phyloP scores from a whole-genome alignment of 2,888 invertebrate genomes.

The Drepana falcataria region DNA sequence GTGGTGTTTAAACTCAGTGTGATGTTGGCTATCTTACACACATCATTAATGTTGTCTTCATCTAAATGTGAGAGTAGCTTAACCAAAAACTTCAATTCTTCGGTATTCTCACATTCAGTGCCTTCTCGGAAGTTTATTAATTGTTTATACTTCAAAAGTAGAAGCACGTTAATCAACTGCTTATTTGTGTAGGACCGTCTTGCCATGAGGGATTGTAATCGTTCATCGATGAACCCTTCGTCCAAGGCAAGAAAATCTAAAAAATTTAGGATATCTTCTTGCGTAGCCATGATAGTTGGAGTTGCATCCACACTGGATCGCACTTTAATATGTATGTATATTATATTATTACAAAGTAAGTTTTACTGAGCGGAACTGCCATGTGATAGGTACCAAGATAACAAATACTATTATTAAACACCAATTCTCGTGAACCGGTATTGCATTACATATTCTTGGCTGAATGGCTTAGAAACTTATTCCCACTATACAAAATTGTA shows the following conservation, averaged over 20 bases:
- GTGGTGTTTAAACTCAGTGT: constrained; percentile 45
- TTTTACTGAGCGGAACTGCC: too few species aligned
- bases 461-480: too few species aligned
- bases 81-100: constrained; percentile 49
- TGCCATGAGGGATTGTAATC: constrained; percentile 50
- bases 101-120: constrained; percentile 55
- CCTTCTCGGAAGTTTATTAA: constrained; percentile 57
- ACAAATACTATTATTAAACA: too few species aligned
- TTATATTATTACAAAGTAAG: too few species aligned
- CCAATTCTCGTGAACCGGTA: too few species aligned
- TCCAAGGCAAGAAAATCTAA: constrained; percentile 64
- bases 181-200: constrained; percentile 36
- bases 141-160: constrained; percentile 62
- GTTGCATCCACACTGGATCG: too few species aligned
- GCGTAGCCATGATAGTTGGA: constrained; percentile 17
- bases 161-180: constrained; percentile 46
- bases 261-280: constrained; percentile 45
- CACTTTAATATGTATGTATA: too few species aligned
- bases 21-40: constrained; percentile 49
- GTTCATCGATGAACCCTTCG: constrained; percentile 56
- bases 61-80: constrained; percentile 39
- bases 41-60: constrained; percentile 38
- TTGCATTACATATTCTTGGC: too few species aligned
- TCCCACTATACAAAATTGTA: too few species aligned
- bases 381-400: too few species aligned